Evolutionary conservation across 2,113 vertebrate genomes (phyloP), one percentile per base, ranked within the genome.

Genomic region (Todiramphus saurophagus): DNA sequence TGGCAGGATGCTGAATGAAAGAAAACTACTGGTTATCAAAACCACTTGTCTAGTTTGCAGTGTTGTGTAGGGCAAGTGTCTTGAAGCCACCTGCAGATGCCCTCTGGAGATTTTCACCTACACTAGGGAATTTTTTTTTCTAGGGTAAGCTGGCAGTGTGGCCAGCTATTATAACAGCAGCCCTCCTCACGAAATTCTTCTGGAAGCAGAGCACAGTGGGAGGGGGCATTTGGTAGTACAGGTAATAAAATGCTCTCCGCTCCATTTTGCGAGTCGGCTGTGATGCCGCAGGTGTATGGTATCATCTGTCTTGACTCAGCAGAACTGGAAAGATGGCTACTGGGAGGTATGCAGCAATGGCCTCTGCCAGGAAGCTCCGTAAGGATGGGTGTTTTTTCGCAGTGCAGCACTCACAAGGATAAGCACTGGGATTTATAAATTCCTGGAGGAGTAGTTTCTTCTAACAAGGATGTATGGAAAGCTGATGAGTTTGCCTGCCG

Each of bases 371-470:
- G 37, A 50, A 59, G 18, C 17, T 39, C 68, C 68, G 25, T 66
- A 33, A 43, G 73, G 56, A 48, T 1, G 1, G 21, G 30, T 24
- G 9, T 2, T 21, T 69, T 69, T 66, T 66, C 1, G 0, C 18
- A 60, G 41, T 53, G 82, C n/a, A 35, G 0, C 2, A 1, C 35
- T 90, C 12, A 21, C 41, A 37, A 43, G 69, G 50, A 69, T 51
- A 69, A 84, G 46, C 44, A 33, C 37, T 80, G 63, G 53, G 48
- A 46, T 60, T 68, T 28, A 10, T 67, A 18, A 33, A 55, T 75
- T 90, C 51, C 66, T 48, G 51, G 44, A 90, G 62, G 27, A 74
- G 31, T 44, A 1, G 18, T 80, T 86, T 83, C 50, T 89, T 30
- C 1, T 69, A 76, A 60, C 0, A 5, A 92, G 55, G 68, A 33